Evolutionary conservation across 2,113 vertebrate genomes (phyloP).

Genomic region (Okapia johnstoni): DNA sequence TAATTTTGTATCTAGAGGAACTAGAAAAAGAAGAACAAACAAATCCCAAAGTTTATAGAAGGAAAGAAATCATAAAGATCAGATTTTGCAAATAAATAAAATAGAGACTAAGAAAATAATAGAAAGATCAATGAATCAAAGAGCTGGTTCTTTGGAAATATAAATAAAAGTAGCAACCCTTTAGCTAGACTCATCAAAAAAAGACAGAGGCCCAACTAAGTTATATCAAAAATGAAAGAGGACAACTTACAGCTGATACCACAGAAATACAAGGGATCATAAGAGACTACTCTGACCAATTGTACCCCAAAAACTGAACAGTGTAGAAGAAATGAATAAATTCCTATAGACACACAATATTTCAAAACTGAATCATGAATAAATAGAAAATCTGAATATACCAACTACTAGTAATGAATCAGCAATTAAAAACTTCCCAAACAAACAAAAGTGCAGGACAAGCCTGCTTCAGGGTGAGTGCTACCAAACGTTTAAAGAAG

Average conservation of each 20-base stretch:
- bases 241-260: neutral
- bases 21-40: neutral
- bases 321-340: neutral
- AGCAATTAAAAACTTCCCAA: neutral
- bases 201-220: neutral
- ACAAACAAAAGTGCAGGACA: neutral
- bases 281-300: neutral
- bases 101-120: neutral
- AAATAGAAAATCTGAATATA: neutral
- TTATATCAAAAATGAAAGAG: neutral
- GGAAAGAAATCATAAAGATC: neutral
- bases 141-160: neutral
- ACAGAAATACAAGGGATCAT: neutral
- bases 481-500: neutral
- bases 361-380: neutral
- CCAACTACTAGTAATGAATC: neutral
- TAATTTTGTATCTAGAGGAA: neutral
- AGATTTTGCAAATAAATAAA: neutral
- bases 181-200: neutral
- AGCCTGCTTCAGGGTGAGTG: neutral
- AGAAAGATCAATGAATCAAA: neutral
- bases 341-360: neutral
- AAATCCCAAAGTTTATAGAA: neutral
- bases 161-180: neutral
- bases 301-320: neutral